Percentiles rank a stretch among this genome's conserved stretches.
Evolutionary conservation across 2,888 invertebrate species (phyloP).

Genomic region (Phortica okadai): DNA sequence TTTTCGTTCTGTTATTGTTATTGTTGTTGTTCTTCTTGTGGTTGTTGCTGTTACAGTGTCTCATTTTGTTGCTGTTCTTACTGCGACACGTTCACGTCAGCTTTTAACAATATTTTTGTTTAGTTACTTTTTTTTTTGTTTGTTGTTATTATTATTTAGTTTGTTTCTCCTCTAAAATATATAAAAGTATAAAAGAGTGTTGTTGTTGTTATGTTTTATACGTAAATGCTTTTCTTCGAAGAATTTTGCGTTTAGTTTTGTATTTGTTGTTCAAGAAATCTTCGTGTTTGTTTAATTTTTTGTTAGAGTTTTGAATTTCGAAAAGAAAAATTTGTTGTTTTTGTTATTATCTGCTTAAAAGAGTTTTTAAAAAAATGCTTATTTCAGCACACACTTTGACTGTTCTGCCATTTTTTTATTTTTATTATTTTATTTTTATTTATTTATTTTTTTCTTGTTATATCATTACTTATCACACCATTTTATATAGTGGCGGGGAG

Average conservation of each 20-base stretch:
- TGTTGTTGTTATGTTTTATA: constrained; percentile 29
- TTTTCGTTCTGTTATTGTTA: constrained; percentile 41
- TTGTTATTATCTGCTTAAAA: constrained; percentile 4
- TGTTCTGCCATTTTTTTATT: constrained; percentile 18
- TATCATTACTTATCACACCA: constrained; percentile 72
- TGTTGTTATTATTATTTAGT: constrained; percentile 51
- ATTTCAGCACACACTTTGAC: neutral
- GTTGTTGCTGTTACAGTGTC: constrained; percentile 39
- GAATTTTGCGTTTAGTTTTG: constrained; percentile 20
- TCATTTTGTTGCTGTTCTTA: constrained; percentile 29
- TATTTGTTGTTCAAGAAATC: constrained; percentile 16
- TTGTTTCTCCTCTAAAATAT: constrained; percentile 42
- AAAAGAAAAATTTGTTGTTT: constrained; percentile 38
- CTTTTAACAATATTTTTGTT: constrained; percentile 42
- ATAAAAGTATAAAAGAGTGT: constrained; percentile 40
- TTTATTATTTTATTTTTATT: constrained; percentile 45
- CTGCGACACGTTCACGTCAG: constrained; percentile 35
- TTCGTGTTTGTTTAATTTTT: neutral
- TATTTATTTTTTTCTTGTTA: constrained; percentile 30
- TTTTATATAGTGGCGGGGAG: constrained; percentile 74
- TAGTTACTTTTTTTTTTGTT: constrained; percentile 55
- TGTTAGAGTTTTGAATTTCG: constrained; percentile 14
- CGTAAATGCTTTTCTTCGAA: constrained; percentile 15
- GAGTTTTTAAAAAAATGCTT: neutral
- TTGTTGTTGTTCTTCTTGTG: constrained; percentile 38